Evolutionary conservation across 2,113 vertebrate species (phyloP).

Genomic region (Pachypanchax playfairii): DNA sequence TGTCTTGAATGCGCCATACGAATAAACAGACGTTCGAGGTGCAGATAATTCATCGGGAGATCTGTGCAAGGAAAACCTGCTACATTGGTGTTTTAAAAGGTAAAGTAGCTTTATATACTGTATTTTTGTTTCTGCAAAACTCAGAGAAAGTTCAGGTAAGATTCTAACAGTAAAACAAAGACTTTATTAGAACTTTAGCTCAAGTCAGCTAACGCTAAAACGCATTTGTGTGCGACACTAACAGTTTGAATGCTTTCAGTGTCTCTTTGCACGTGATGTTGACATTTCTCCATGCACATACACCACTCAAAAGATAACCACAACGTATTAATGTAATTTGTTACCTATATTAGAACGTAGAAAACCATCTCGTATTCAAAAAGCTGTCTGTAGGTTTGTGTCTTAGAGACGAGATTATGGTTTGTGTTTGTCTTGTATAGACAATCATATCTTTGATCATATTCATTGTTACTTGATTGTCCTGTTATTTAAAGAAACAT

Average conservation of each 20-base stretch:
- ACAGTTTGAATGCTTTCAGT: not conserved
- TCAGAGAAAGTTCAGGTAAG: conserved; percentile 1
- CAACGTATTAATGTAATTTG: no score
- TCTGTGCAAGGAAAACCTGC: not conserved
- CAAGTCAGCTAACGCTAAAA: conserved; percentile 35
- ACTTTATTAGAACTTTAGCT: not conserved
- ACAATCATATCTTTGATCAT: no score
- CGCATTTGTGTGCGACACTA: not conserved
- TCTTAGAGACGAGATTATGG: no score
- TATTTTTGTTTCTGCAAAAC: not conserved
- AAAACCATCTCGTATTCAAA: no score
- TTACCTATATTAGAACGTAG: no score
- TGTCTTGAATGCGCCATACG: conserved; percentile 7
- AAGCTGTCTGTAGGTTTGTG: no score
- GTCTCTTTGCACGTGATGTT: no score
- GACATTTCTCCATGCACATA: no score
- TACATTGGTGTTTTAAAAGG: not conserved
- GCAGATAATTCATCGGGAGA: not conserved
- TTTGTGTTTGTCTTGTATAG: no score
- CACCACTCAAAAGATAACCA: no score
- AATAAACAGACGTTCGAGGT: conserved; percentile 52
- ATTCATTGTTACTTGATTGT: no score
- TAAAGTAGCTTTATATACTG: rapidly evolving
- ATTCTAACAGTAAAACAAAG: not conserved
- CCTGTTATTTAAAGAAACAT: no score